These are phyloP conservation scores for Amphipyra berbera DNA, from an alignment of 2,888 invertebrate genomes.

Conservation along the genomic window DNA sequence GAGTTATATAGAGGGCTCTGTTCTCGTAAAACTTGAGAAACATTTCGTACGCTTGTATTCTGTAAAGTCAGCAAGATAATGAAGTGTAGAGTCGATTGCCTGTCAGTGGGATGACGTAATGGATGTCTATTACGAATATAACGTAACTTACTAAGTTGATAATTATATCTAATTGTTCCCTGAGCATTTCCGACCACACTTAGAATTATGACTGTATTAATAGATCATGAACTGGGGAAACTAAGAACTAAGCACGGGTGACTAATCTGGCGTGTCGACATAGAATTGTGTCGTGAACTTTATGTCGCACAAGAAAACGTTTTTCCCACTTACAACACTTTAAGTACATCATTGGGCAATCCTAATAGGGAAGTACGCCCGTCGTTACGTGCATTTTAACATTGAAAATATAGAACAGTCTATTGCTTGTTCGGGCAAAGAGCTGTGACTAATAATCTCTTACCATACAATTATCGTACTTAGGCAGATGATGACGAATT, in stretches of 20 bases:
- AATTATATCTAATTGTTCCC: slow-evolving; percentile 1
- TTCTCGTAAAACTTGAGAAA: too few species aligned
- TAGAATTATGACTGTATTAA: slow-evolving; percentile 8
- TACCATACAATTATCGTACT: background rate
- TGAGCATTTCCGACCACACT: slow-evolving; percentile 9
- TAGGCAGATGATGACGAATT: slow-evolving; percentile 27
- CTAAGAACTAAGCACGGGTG: slow-evolving; percentile 3
- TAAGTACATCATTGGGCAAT: slow-evolving; percentile 49
- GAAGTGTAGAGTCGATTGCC: too few species aligned
- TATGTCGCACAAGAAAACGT: slow-evolving; percentile 41
- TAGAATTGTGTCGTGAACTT: slow-evolving; percentile 26
- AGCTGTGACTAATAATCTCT: slow-evolving; percentile 1
- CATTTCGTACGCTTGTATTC: too few species aligned
- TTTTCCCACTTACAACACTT: slow-evolving; percentile 31
- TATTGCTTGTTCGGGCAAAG: slow-evolving; percentile 2
- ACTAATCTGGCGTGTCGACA: slow-evolving; percentile 34
- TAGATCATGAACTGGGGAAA: background rate
- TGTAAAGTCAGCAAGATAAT: too few species aligned
- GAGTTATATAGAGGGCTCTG: too few species aligned
- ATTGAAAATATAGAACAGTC: slow-evolving; percentile 26
- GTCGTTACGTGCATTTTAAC: slow-evolving; percentile 16
- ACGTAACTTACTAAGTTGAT: too few species aligned
- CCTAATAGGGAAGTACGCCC: slow-evolving; percentile 26
- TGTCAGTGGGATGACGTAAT: too few species aligned
- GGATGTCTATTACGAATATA: too few species aligned